phyloP scores from a whole-genome alignment of 2,888 invertebrate genomes.

The Spatulosminthurus flaviceps region DNA sequence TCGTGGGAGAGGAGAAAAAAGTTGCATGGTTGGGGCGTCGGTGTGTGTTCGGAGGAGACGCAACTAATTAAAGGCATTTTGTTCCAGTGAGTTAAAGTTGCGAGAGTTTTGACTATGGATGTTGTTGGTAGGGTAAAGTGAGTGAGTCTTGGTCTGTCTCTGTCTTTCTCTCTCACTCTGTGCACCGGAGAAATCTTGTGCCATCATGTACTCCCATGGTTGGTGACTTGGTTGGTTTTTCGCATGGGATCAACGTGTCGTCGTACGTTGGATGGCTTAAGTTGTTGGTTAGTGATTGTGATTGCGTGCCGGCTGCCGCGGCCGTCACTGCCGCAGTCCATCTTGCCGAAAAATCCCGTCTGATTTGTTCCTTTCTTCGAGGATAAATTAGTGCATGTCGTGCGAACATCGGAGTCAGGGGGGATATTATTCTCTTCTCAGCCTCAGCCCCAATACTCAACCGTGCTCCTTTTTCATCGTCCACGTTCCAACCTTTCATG shows the following conservation, averaged over 20 bases:
- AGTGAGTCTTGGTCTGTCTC: too few relatives aligned
- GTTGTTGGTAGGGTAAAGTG: too few relatives aligned
- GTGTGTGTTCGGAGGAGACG: not conserved
- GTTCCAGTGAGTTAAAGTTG: not conserved
- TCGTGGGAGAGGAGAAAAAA: not conserved
- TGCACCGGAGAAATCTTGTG: too few relatives aligned
- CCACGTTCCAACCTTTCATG: slow-evolving; percentile 3
- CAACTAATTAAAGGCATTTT: slow-evolving; percentile 31
- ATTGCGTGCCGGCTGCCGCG: slow-evolving; percentile 38
- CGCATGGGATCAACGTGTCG: slow-evolving; percentile 23
- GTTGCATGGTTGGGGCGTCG: not conserved
- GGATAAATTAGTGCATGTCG: slow-evolving; percentile 36
- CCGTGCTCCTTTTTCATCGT: not conserved
- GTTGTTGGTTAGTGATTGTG: slow-evolving; percentile 34
- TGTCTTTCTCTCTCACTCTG: too few relatives aligned
- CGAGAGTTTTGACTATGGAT: too few relatives aligned
- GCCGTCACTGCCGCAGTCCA: slow-evolving; percentile 36
- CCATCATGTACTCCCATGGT: not conserved
- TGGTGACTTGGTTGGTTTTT: not conserved
- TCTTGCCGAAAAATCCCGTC: slow-evolving; percentile 31
- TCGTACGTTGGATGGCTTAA: slow-evolving; percentile 12
- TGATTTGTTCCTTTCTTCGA: slow-evolving; percentile 33
- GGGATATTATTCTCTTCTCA: slow-evolving; percentile 1
- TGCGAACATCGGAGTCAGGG: slow-evolving; percentile 6
- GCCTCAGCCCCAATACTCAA: not conserved